phyloP scores from a whole-genome alignment of 2,113 vertebrate genomes.

The Felis catus region F.catus_Fca126_mat1.0 CM031414.1:1720001-1720500 shows the following conservation, averaged over 20 bases:
- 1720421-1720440: not conserved
- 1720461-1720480: no score
- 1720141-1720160: not conserved
- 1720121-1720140: not conserved
- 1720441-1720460: rapidly evolving
- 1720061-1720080: rapidly evolving
- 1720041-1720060: not conserved
- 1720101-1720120: not conserved
- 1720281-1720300: rapidly evolving
- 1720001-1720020: not conserved
- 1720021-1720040: not conserved
- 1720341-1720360: not conserved
- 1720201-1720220: not conserved
- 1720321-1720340: rapidly evolving
- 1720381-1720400: no score
- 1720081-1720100: not conserved
- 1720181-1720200: not conserved
- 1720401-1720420: not conserved
- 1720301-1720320: rapidly evolving
- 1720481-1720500: not conserved
- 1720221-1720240: not conserved
- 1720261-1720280: rapidly evolving
- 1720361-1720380: rapidly evolving
- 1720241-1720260: not conserved
- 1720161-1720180: not conserved